Percentiles rank a stretch among this genome's conserved stretches.
These are phyloP conservation scores for Rhinogobius similis DNA, from an alignment of 2,113 vertebrate species.

Conservation along the genomic window DNA sequence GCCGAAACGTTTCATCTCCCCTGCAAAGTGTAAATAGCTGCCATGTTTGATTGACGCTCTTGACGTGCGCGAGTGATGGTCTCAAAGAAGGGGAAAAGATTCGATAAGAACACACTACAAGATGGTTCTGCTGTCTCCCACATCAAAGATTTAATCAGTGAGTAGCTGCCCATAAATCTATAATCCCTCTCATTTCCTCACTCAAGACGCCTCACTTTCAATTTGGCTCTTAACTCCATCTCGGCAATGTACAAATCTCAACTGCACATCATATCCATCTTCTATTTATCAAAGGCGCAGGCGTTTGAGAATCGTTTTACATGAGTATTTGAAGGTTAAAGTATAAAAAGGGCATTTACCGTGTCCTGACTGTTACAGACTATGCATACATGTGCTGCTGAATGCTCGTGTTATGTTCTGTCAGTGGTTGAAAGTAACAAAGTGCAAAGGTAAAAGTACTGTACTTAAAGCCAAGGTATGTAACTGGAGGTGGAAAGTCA, in stretches of 20 bases:
- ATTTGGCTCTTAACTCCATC: slow-evolving; percentile 13
- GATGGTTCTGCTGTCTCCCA: slow-evolving; percentile 34
- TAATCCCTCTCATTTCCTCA: slow-evolving; percentile 28
- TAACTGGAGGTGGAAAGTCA: too few relatives aligned
- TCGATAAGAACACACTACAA: slow-evolving; percentile 35
- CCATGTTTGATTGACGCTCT: slow-evolving; percentile 79
- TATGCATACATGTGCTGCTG: not conserved
- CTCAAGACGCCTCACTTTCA: slow-evolving; percentile 26
- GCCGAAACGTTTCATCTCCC: slow-evolving; percentile 71
- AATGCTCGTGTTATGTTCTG: not conserved
- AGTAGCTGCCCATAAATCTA: slow-evolving; percentile 54
- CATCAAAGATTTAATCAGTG: slow-evolving; percentile 50
- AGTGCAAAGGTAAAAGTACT: too few relatives aligned
- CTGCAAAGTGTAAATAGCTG: slow-evolving; percentile 77
- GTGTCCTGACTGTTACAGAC: not conserved
- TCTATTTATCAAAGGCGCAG: not conserved
- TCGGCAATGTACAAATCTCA: not conserved
- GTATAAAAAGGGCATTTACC: not conserved
- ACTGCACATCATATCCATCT: not conserved
- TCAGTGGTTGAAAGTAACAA: too few relatives aligned
- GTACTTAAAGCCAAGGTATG: too few relatives aligned
- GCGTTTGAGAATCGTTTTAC: not conserved
- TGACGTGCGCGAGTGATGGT: slow-evolving; percentile 64
- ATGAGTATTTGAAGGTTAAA: not conserved
- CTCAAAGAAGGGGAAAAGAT: slow-evolving; percentile 39